Base-by-base conservation (phyloP, 2,797 vertebrate genomes). In the Arctocebus calabarensis region DNA sequence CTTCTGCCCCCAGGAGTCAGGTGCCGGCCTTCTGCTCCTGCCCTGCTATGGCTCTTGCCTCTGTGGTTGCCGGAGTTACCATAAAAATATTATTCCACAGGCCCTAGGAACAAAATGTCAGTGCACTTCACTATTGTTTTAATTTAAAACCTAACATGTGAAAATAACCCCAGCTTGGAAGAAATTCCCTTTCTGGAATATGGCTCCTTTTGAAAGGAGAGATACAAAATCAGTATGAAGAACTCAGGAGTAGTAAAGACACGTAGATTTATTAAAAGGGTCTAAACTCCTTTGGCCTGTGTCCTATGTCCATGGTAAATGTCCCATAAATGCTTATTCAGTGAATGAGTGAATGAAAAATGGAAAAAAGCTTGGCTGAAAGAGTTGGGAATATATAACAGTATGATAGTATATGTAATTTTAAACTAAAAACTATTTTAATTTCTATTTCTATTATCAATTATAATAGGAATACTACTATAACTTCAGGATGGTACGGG, bases 61-160 rank as follows among this genome's bases (percentile, higher is more conserved):
- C 88, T 74, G 0, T 27, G 37, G 85, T 97, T 94, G 27, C 93
- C 91, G 95, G 86, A 97, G 93, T 34, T 96, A 96, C 96, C 82
- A 25, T 93, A 73, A 95, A 97, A 97, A 97, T 87, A 70, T 27
- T 84, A 55, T 73, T 96, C 66, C 88, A 79, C 68, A 19, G 74
- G 48, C 96, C 83, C 86, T 89, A 61, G 92, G 93, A 97, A 97
- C n/a, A 97, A 96, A 97, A 97, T 81, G 29, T 85, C 96, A 96
- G 32, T 78, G 71, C 91, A 48, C 89, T 96, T 14, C 92, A 93
- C 79, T 96, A 83, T 95, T 94, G 83, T 97, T 52, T 75, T 86
- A 96, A 96, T 96, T 94, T 96, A 45, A 95, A 97, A 95, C 64
- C 45, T 4, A 43, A 97, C 62, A 23, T 90, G 23, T 96, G 94